Base-by-base conservation (phyloP, 2,797 vertebrate genomes). In the Sternotherus odoratus region DNA sequence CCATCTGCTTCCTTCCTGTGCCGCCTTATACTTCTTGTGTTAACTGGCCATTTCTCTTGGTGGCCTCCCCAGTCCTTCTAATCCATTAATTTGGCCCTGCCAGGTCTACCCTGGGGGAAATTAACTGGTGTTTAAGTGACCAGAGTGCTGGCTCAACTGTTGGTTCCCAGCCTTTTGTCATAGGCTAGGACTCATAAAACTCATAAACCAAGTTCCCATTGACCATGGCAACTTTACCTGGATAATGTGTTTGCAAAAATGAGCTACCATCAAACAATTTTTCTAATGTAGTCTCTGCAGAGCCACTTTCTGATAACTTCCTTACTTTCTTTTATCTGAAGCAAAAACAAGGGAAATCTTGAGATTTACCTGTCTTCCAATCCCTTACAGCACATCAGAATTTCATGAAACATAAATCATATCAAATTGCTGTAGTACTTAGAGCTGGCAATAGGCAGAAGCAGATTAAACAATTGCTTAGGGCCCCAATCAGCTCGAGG, bases 271-370 rank as follows among this genome's bases (percentile, higher is more conserved):
- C 7, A 60, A 57, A 28, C 56, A 12, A 63, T 57, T 87, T 28
- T 49, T 89, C 12, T 86, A 80, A 66, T 11, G 4, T 33, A 4
- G 23, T 23, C 8, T 60, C 53, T 89, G 48, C 30, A 92, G 3
- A 36, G 49, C 51, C 63, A 53, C 36, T 72, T 91, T 43, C 12
- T 12, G 50, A 36, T 7, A n/a, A 74, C 49, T 74, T 63, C 84
- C 23, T 17, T 74, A 75, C 82, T 80, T 8, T 87, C 39, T 90
- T 92, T 88, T 94, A 36, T 49, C 30, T 77, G 80, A 10, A 6
- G 4, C 92, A 93, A 92, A 72, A 79, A 63, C 49, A 83, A 81
- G 24, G n/a, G 93, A 89, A 24, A 82, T 90, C 57, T 74, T 60
- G 81, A 75, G 43, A 17, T 9, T 77, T 84, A 3, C 17, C 12